These are phyloP conservation scores for Venustaconcha ellipsiformis DNA, from an alignment of 1,140 invertebrate species.

Conservation along the genomic window DNA sequence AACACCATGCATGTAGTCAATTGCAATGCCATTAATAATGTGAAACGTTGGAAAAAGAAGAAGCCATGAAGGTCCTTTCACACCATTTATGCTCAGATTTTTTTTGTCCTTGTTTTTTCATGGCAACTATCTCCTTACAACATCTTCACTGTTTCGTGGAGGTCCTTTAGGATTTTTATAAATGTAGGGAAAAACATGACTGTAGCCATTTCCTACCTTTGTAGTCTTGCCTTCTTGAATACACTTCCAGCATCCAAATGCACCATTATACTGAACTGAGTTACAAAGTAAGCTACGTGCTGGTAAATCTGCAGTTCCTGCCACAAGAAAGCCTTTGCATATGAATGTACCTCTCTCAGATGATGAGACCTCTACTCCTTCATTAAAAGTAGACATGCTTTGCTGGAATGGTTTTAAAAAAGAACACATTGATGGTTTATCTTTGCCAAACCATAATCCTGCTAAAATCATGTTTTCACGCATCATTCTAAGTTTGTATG, in stretches of 20 bases:
- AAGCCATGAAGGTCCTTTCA: conserved; percentile 36
- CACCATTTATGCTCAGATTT: conserved; percentile 17
- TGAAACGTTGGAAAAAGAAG: conserved; percentile 26
- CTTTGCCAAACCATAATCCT: conserved; percentile 27
- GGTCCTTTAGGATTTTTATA: no score
- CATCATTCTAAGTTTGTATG: conserved; percentile 20
- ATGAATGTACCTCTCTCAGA: conserved; percentile 6
- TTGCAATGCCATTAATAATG: conserved; percentile 29
- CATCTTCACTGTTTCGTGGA: background rate
- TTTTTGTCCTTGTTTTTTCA: background rate
- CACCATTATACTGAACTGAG: conserved; percentile 30
- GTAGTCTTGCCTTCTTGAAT: no score
- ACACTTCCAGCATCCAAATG: conserved; percentile 36
- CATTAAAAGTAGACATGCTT: conserved; percentile 6
- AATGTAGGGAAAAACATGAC: no score
- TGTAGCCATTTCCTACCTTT: no score
- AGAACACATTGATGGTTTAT: conserved; percentile 27
- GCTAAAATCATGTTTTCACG: conserved; percentile 30
- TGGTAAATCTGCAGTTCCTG: conserved; percentile 37
- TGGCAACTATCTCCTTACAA: conserved; percentile 1
- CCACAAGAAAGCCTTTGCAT: conserved; percentile 27
- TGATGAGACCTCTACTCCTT: conserved; percentile 11
- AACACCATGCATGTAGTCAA: conserved; percentile 45
- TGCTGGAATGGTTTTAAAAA: conserved; percentile 25
- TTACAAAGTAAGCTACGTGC: conserved; percentile 30